Conservation (phyloP, 2,888 invertebrate species). For the Panzeria rudis region DNA sequence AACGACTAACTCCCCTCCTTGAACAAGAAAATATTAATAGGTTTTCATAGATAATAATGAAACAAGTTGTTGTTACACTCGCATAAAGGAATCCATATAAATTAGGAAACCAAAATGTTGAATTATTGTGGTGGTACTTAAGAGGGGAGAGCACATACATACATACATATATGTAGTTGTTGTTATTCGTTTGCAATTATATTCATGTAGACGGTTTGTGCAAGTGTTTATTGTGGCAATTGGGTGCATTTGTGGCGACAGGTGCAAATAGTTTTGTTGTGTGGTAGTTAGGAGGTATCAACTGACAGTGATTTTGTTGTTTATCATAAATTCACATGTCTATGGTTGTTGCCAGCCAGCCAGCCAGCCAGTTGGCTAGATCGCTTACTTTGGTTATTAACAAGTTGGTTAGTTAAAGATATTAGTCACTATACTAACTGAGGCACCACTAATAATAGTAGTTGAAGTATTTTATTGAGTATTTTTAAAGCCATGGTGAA, state of each 20-base stretch:
- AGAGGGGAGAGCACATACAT: constrained; percentile 46
- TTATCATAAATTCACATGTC: constrained; percentile 74
- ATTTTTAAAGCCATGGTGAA: background rate
- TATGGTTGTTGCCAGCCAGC: constrained; percentile 63
- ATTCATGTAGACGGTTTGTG: constrained; percentile 53
- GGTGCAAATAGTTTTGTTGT: constrained; percentile 73
- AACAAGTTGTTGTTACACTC: constrained; percentile 61
- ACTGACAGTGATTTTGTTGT: constrained; percentile 75
- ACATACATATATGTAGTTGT: background rate
- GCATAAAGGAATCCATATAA: constrained; percentile 70
- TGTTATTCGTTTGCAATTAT: constrained; percentile 55
- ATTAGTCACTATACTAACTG: constrained; percentile 60
- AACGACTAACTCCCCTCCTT: constrained; percentile 52
- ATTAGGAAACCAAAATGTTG: constrained; percentile 69
- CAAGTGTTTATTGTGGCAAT: constrained; percentile 69
- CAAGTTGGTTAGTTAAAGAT: constrained; percentile 49
- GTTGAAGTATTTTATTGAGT: constrained; percentile 55
- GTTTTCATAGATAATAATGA: constrained; percentile 70
- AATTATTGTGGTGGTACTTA: constrained; percentile 40
- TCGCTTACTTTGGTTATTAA: constrained; percentile 44
- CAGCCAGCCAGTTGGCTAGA: constrained; percentile 33
- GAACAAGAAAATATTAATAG: constrained; percentile 51
- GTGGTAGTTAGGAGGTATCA: constrained; percentile 73
- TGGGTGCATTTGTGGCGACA: constrained; percentile 72
- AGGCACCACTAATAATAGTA: constrained; percentile 38